Evolutionary conservation across 2,797 vertebrate genomes (phyloP).

Genomic region (Urosaurus nigricauda): DNA sequence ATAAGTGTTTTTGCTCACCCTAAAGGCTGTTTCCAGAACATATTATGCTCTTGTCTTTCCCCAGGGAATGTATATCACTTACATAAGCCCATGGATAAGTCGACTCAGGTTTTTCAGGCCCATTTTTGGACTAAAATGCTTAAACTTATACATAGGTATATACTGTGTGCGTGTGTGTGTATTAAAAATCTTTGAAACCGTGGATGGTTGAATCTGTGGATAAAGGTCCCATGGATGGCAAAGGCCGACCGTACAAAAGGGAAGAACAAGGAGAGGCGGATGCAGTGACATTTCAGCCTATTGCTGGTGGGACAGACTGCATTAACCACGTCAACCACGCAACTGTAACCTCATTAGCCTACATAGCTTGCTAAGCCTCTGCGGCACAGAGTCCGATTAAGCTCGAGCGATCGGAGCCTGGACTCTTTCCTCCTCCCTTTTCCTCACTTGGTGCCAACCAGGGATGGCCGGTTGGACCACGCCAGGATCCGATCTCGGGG

Average conservation of each 20-base stretch:
- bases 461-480: not conserved
- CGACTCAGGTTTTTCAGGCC: too few relatives aligned
- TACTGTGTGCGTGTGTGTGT: too few relatives aligned
- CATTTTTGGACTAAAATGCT: too few relatives aligned
- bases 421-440: constrained; percentile 12
- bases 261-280: not conserved
- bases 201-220: too few relatives aligned
- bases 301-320: not conserved
- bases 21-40: too few relatives aligned
- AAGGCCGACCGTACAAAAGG: not conserved
- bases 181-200: too few relatives aligned
- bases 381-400: not conserved
- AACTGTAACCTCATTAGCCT: not conserved
- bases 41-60: too few relatives aligned
- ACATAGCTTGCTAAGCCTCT: constrained; percentile 18
- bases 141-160: too few relatives aligned
- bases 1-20: too few relatives aligned
- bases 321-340: not conserved
- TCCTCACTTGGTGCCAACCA: not conserved
- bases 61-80: too few relatives aligned
- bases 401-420: constrained; percentile 18
- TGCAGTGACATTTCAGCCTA: not conserved
- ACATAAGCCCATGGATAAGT: too few relatives aligned
- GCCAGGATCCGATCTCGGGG: not conserved
- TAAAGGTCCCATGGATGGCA: too few relatives aligned